Base-by-base conservation (phyloP, 2,113 vertebrate genomes). In the Xerus inauris region DNA sequence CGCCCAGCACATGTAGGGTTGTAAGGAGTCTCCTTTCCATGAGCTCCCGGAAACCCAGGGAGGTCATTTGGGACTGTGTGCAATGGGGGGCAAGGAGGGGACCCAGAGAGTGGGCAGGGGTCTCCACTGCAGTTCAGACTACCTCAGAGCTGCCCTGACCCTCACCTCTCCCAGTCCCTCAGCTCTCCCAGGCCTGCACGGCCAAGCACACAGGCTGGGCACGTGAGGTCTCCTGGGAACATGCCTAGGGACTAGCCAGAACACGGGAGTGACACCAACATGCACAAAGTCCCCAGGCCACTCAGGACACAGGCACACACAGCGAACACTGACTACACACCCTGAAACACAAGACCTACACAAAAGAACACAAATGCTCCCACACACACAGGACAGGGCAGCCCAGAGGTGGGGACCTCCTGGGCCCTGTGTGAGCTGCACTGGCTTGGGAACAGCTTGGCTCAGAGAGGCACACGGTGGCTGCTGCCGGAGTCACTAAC, bases 341-440 rank as follows among this genome's bases (percentile, higher is more conserved):
- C 47, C 72, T 2, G 11, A 82, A 67, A 69, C 28, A 16, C 49
- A 1, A 79, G 42, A 73, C 3, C 7, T 69, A 84, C 59, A 62
- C 47, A 54, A 28, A 40, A 79, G 84, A 35, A 59, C 45, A 1
- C 69, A 40, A 22, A 73, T 1, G 28, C 26, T 13, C 28, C 20
- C 17, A 5, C 13, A 24, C n/a, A 83, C 64, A 38, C 14, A 35
- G 72, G 12, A 7, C 0, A 0, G 35, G 90, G 42, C 42, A 12
- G 67, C 47, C 13, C 3, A 26, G 4, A 12, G 26, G 2, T 8
- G 0, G 10, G 8, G 38, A 1, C 2, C 35, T 17, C 8, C 0
- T 40, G 22, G 38, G 64, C 7, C 30, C 16, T 8, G 22, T 26
- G 6, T 14, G 2, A 20, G n/a, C 71, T 26, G 2, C 1, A 4